Base-by-base conservation (phyloP, 23 tunicate species). In the Styela plicata region DNA sequence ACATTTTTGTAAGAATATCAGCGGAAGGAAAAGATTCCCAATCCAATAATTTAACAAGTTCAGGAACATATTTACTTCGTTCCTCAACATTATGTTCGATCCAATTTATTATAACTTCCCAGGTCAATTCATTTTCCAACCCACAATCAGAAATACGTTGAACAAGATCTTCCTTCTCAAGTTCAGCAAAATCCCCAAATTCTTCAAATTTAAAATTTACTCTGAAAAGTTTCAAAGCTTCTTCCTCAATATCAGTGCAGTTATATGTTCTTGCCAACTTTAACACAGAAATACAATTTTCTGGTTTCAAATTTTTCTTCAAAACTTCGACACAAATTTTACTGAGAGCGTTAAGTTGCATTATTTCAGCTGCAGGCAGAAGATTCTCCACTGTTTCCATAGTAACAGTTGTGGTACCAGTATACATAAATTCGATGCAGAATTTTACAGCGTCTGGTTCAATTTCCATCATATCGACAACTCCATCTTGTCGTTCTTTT, bases 391-490 rank as follows among this genome's bases (percentile, higher is more conserved):
- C 57, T 13, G 13, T 13, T 44, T 44, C 57, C 57, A 44, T 44
- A 13, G 57, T 44, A 44, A 44, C 57, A 44, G 57, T 44, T 13
- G 57, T 44, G 57, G 57, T 13, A 44, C 84, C 84, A 66, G 84
- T 80, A 78, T 80, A 80, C 44, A 67, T 33, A 31, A 63, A 80
- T 67, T 80, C 82, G 24, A 80, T 69, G 27, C 71, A 64, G 16
- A n/a, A 24, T 34, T 80, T 31, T n/a, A 80, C 77, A 67, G 78
- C 53, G 24, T 67, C 31, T n/a, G 26, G 24, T 33, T 80, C 84
- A 23, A 80, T 82, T 44, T 80, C 84, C 57, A 71, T 64, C 53
- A 80, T 80, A 63, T 31, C 52, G 16, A 80, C 71, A 33, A n/a
- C 19, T 67, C 71, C 84, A 19, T 73, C 33, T 67, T 67, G 33